Percentiles rank a stretch among this genome's conserved stretches.
phyloP scores from a whole-genome alignment of 2,113 vertebrate species.

The Isurus oxyrinchus region DNA sequence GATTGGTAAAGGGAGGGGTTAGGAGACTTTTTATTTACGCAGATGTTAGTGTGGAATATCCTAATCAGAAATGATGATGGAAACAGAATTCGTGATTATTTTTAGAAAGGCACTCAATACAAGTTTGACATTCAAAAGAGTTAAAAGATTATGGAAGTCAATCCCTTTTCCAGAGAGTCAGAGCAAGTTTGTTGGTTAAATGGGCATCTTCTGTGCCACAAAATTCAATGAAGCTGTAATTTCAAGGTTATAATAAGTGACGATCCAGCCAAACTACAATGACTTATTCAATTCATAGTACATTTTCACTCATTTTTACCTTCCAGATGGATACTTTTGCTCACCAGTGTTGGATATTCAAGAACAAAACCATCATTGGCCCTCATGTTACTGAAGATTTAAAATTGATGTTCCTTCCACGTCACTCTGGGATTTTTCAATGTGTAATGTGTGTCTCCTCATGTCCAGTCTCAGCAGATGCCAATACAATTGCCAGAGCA shows the following conservation, averaged over 20 bases:
- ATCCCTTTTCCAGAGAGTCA: not conserved
- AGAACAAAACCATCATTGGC: conserved; percentile 82
- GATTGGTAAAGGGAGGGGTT: not conserved
- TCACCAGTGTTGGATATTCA: conserved; percentile 84
- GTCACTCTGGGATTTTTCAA: conserved; percentile 74
- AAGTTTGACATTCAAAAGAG: not conserved
- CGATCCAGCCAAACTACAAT: not conserved
- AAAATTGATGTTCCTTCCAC: conserved; percentile 83
- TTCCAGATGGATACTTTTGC: conserved; percentile 70
- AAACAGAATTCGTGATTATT: not conserved
- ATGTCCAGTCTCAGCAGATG: conserved; percentile 79
- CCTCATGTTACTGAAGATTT: conserved; percentile 79
- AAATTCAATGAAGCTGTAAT: not conserved
- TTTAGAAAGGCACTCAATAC: not conserved
- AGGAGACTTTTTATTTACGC: not conserved
- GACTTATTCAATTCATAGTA: not conserved
- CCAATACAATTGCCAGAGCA: conserved; percentile 63
- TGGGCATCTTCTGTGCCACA: not conserved
- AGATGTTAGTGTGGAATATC: not conserved
- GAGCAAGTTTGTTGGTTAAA: not conserved
- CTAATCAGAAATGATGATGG: not conserved
- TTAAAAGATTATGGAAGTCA: not conserved
- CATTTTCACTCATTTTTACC: conserved; percentile 21
- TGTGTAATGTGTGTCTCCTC: conserved; percentile 78
- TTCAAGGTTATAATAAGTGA: not conserved